Percentiles rank a stretch among this genome's conserved stretches.
These are phyloP conservation scores for Microhierax caerulescens DNA, from an alignment of 2,797 vertebrate species.

Conservation along the genomic window DNA sequence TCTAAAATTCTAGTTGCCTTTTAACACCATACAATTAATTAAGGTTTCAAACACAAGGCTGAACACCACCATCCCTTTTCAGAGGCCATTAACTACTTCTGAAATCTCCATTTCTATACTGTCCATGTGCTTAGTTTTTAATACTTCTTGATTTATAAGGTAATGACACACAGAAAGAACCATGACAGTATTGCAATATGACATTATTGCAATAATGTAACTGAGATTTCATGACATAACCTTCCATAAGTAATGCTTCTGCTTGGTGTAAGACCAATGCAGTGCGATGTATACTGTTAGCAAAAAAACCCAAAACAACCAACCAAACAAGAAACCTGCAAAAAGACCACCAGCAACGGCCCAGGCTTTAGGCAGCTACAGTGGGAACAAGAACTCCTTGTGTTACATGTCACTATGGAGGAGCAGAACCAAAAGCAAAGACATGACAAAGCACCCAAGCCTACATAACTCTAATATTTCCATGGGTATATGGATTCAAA, in stretches of 20 bases:
- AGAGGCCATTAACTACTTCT: neutral
- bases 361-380: neutral
- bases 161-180: neutral
- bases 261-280: neutral
- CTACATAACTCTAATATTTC: neutral
- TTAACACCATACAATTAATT: neutral
- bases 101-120: neutral
- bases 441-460: neutral
- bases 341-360: neutral
- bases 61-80: accelerated
- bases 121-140: neutral
- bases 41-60: neutral
- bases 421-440: neutral
- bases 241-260: neutral
- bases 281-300: neutral
- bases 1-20: neutral
- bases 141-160: neutral
- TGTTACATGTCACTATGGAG: neutral
- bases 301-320: neutral
- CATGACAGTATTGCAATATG: too few species aligned
- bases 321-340: neutral
- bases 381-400: neutral
- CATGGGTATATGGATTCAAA: neutral
- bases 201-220: neutral
- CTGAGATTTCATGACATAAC: neutral